Base-by-base conservation (phyloP, 2,888 invertebrate genomes). In the Trilocha varians region DNA sequence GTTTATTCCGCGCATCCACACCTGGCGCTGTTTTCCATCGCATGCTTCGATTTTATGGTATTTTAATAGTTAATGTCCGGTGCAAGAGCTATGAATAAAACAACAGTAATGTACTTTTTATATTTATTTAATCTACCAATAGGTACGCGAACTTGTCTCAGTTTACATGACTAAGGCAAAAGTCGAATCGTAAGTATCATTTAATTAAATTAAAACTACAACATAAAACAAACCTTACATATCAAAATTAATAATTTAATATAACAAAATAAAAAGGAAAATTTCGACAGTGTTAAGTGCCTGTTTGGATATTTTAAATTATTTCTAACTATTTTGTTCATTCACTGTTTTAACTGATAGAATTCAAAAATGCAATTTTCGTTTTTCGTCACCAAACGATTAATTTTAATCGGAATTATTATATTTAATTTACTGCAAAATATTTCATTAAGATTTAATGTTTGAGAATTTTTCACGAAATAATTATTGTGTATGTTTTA, bases 191-290 rank as follows among this genome's bases (percentile, higher is more conserved):
- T 25, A 9, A 9, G 25, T 73, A 76, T 66, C 67, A 65, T 75
- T 66, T 9, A 25, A 75, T 78, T 77, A 78, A 68, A 77, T 80
- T 78, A 79, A 78, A 79, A 38, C 32, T 38, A 38, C 16, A 32
- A n/a, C 79, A 79, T 70, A 79, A 80, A 83, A 84, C 80, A 73
- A 78, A 79, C 71, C 80, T 78, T 77, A 82, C 62, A 79, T 82
- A 77, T 83, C 80, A 80, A 84, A 84, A 83, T 79, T 78, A 80
- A 83, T 83, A 84, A 84, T 83, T 84, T 83, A 83, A 83, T 84
- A 25, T 25, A 25, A 25, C 25, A 25, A 25, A 25, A 4, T 25
- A 9, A 25, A 2, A 84, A 83, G 79, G 83, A 83, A 82, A 70
- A 67, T 69, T 53, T n/a, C n/a, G n/a, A n/a, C n/a, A n/a, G n/a